Base-by-base conservation (phyloP, 2,797 vertebrate species). In the Myoxocephalus aenaeus region DNA sequence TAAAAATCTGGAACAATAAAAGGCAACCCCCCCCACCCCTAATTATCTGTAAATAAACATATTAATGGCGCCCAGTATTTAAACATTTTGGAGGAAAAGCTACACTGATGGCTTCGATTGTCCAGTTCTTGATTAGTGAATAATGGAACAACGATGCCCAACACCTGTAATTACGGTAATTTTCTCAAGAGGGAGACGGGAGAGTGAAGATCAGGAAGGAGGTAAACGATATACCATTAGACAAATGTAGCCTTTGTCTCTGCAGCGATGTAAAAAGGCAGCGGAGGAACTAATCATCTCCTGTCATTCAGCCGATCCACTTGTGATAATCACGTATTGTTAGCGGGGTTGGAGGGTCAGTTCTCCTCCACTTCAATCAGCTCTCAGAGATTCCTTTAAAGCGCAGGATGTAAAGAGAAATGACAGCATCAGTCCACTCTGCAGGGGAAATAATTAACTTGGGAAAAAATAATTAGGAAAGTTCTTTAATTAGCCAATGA, bases 291-390 rank as follows among this genome's bases (percentile, higher is more conserved):
- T 84, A 82, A 90, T 91, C 85, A 83, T 73, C 80, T 27, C n/a
- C 56, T 65, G 32, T 38, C 78, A 72, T 77, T 88, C 82, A 79
- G 71, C 58, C 11, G 63, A 88, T 86, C 84, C 87, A 81, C 82
- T 86, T 29, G 73, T 76, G 77, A 86, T 92, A 86, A 89, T 89
- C 77, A 61, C 0, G 57, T 27, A 87, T 90, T 92, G 91, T 93
- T 71, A 53, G 34, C 5, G 1, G 29, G 80, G 77, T 54, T 0
- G 4, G 7, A 13, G 56, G 89, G 86, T 92, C 84, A 82, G 12
- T 61, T 74, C 80, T 58, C 84, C 32, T 53, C 32, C 20, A 14
- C 58, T 67, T 83, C 87, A 85, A 85, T 88, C 82, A 81, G 81
- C 73, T 73, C 75, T 56, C 32, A 11, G 53, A 77, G 70, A 83